Evolutionary conservation across 2,797 vertebrate genomes (phyloP).

Genomic region (Channa striata): DNA sequence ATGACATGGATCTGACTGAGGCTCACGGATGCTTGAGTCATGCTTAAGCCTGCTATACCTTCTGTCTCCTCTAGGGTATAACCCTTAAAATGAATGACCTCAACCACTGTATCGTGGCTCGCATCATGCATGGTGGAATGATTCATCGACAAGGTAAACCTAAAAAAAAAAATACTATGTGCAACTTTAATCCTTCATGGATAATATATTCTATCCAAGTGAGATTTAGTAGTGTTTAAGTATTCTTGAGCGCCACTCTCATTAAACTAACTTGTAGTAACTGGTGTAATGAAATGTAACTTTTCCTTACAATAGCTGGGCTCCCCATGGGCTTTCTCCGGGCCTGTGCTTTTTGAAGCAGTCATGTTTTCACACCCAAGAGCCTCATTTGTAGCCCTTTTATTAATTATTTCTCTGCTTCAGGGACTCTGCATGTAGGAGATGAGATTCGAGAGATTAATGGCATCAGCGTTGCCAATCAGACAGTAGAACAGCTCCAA

Average conservation of each 20-base stretch:
- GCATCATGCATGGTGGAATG: constrained; percentile 99
- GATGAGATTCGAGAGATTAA: constrained; percentile 99
- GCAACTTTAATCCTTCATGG: background rate
- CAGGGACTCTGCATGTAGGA: constrained; percentile 96
- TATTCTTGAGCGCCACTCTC: background rate
- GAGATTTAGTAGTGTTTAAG: background rate
- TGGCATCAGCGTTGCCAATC: constrained; percentile 97
- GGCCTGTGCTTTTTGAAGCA: background rate
- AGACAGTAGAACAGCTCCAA: constrained; percentile 98
- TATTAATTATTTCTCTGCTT: constrained; percentile 26
- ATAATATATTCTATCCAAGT: background rate
- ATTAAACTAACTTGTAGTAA: constrained; percentile 1
- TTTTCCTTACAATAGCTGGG: background rate
- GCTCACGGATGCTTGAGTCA: background rate
- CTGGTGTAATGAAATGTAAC: constrained; percentile 22
- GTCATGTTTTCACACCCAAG: background rate
- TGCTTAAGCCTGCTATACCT: background rate
- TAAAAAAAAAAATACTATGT: background rate
- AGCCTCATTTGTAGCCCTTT: constrained; percentile 24
- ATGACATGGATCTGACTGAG: background rate
- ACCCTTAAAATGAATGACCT: constrained; percentile 99
- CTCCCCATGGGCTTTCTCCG: background rate
- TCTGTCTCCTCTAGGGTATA: constrained; percentile 87
- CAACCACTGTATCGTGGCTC: constrained; percentile 98
- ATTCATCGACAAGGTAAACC: constrained; percentile 98